Conservation (phyloP, 2,797 vertebrate genomes). For the Coendou prehensilis region DNA sequence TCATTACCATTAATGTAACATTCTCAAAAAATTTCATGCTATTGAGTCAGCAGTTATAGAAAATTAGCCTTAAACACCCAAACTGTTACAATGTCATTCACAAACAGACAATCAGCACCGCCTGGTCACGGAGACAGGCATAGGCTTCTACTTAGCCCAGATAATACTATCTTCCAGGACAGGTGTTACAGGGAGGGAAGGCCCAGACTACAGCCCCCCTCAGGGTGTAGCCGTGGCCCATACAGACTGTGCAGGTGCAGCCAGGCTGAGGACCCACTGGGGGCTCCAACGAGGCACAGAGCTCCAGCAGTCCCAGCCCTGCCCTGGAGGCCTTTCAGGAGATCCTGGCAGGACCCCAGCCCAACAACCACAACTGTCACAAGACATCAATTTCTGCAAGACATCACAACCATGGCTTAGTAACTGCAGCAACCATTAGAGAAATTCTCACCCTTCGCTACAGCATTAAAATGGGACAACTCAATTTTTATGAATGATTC, state of each 20-base stretch:
- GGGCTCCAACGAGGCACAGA: neutral
- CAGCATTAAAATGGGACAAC: neutral
- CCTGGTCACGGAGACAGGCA: neutral
- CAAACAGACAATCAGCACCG: neutral
- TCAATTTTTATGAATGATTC: neutral
- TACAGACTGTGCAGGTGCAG: neutral
- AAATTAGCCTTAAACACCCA: neutral
- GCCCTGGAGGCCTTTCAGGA: neutral
- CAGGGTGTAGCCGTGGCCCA: neutral
- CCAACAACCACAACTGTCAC: neutral
- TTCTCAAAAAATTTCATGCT: neutral
- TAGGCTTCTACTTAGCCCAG: neutral
- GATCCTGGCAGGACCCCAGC: neutral
- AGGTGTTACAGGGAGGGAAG: neutral
- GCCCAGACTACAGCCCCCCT: neutral
- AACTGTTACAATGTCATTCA: neutral
- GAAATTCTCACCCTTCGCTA: neutral
- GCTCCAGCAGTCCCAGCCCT: neutral
- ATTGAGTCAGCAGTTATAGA: neutral
- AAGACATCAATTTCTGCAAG: neutral
- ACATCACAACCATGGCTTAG: neutral
- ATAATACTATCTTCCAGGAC: neutral
- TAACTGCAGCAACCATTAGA: rapidly evolving
- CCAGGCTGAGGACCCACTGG: neutral
- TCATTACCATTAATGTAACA: neutral